phyloP scores from a whole-genome alignment of 2,113 vertebrate species.

The Embiotoca jacksoni region DNA sequence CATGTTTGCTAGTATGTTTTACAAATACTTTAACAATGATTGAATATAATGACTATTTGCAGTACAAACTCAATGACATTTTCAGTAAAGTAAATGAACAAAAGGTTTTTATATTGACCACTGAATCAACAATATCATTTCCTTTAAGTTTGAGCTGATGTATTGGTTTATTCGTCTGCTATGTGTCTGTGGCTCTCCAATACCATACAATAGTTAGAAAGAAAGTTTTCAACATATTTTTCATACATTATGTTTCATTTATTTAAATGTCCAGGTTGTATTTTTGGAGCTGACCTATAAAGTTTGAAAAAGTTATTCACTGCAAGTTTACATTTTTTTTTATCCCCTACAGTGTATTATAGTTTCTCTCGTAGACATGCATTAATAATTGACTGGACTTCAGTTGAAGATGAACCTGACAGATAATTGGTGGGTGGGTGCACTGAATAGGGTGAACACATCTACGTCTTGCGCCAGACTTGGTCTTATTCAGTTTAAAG shows the following conservation, averaged over 20 bases:
- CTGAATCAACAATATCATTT: background rate
- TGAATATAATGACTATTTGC: constrained; percentile 52
- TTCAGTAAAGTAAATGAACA: constrained; percentile 36
- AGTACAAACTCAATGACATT: constrained; percentile 57
- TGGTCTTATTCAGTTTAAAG: too few species aligned
- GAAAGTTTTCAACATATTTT: background rate
- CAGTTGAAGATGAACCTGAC: background rate
- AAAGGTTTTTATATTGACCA: constrained; percentile 9
- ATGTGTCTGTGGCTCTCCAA: background rate
- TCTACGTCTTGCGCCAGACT: too few species aligned
- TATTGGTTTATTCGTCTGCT: background rate
- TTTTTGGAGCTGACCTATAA: background rate
- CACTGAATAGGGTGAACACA: too few species aligned
- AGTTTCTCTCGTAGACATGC: background rate
- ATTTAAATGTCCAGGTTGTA: background rate
- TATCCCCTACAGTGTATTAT: too few species aligned
- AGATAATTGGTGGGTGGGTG: too few species aligned
- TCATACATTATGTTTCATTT: background rate
- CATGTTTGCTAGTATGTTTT: constrained; percentile 40
- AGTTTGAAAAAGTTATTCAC: background rate
- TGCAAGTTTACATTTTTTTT: too few species aligned
- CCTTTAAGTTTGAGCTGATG: background rate
- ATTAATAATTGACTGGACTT: constrained; percentile 1
- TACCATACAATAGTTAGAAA: background rate
- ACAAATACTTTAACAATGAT: constrained; percentile 52